phyloP scores from a whole-genome alignment of 2,888 invertebrate species.

The Nasonovia ribisnigri region DNA sequence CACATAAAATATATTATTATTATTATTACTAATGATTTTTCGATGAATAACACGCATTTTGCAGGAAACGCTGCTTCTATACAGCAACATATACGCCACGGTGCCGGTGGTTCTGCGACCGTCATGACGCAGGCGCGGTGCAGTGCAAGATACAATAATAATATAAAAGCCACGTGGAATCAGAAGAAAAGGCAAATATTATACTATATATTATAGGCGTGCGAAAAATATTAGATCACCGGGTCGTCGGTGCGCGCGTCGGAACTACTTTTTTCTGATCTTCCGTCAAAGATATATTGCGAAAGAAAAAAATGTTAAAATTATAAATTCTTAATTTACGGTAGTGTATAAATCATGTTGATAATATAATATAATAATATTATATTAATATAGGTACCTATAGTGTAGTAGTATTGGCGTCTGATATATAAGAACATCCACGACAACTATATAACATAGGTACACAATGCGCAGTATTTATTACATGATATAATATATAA shows the following conservation, averaged over 20 bases:
- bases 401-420: too few species aligned
- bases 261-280: neutral
- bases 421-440: neutral
- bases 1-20: neutral
- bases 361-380: too few species aligned
- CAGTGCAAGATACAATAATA: neutral
- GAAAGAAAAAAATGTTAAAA: neutral
- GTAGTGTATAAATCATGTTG: too few species aligned
- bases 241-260: neutral
- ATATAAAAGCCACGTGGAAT: neutral
- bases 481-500: neutral
- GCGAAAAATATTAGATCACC: neutral
- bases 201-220: neutral
- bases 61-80: neutral
- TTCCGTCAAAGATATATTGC: neutral
- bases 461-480: neutral
- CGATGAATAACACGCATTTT: slow-evolving; percentile 10
- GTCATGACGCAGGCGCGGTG: neutral
- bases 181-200: neutral
- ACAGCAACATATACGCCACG: neutral
- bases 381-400: too few species aligned
- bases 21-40: slow-evolving; percentile 45
- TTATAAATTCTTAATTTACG: slow-evolving; percentile 53
- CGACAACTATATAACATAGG: neutral
- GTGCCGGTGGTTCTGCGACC: neutral